Evolutionary conservation across 1,140 invertebrate species (phyloP).

Genomic region (Habropoda laboriosa): DNA sequence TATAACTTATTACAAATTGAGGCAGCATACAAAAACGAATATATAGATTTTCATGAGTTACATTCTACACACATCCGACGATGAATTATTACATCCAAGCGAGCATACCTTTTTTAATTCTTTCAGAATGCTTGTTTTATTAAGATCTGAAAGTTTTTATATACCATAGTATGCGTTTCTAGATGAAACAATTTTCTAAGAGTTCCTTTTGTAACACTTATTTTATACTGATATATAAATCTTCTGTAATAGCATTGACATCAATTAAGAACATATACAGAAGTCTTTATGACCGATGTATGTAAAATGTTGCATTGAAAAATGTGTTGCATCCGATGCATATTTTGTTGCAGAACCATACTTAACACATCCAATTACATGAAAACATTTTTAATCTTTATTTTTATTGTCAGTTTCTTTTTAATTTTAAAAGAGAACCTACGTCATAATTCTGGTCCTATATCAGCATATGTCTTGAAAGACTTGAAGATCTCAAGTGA

Average conservation of each 20-base stretch:
- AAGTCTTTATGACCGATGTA: constrained; percentile 33
- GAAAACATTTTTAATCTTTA: constrained; percentile 28
- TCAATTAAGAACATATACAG: constrained; percentile 35
- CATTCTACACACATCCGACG: constrained; percentile 31
- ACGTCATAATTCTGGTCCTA: constrained; percentile 51
- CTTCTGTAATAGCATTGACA: constrained; percentile 47
- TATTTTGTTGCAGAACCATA: constrained; percentile 27
- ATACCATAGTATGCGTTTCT: constrained; percentile 38
- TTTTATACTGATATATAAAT: constrained; percentile 53
- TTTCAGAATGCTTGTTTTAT: constrained; percentile 43
- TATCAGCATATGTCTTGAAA: constrained; percentile 60
- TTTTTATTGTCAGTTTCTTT: constrained; percentile 23
- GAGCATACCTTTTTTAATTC: constrained; percentile 48
- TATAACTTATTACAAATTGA: constrained; percentile 43
- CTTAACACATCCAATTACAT: constrained; percentile 28
- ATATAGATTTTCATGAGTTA: constrained; percentile 32
- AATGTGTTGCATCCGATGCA: constrained; percentile 33
- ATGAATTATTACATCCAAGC: constrained; percentile 48
- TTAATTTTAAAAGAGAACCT: background rate
- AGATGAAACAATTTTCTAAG: constrained; percentile 54
- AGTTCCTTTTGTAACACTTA: constrained; percentile 68
- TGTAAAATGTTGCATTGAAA: constrained; percentile 43
- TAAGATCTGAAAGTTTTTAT: constrained; percentile 55
- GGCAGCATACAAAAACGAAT: constrained; percentile 15
- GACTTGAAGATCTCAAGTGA: constrained; percentile 71